phyloP scores from a whole-genome alignment of 2,797 vertebrate species.

The Lepus townsendii region DNA sequence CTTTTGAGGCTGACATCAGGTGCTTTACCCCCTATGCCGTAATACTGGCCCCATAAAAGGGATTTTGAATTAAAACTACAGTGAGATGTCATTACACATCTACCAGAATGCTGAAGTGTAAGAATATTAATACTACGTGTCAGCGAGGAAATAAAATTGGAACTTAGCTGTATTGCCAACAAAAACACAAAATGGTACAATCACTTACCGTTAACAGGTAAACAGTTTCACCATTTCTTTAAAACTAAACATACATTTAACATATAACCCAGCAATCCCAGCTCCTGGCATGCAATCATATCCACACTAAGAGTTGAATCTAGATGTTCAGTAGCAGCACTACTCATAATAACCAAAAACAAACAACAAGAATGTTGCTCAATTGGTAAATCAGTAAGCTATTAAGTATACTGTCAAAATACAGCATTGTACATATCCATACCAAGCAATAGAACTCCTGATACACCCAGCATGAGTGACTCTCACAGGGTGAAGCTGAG shows the following conservation, averaged over 20 bases:
- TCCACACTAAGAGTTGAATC: not conserved
- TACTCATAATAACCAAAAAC: not conserved
- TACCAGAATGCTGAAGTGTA: not conserved
- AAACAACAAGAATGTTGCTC: not conserved
- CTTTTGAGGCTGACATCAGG: no score
- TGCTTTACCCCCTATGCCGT: no score
- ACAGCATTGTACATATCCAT: not conserved
- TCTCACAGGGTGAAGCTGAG: not conserved
- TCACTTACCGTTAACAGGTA: not conserved
- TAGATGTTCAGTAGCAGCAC: not conserved
- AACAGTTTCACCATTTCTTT: not conserved
- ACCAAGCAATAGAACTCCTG: not conserved
- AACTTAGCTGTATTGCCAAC: not conserved
- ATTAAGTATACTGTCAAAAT: not conserved
- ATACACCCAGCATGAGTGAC: not conserved
- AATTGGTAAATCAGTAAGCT: not conserved
- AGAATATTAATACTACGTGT: not conserved
- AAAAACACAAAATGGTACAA: not conserved
- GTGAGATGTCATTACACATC: no score
- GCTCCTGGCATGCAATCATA: not conserved
- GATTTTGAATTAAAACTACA: not conserved
- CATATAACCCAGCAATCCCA: not conserved
- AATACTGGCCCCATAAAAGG: not conserved
- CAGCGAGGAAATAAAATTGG: not conserved
- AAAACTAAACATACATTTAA: no score